Evolutionary conservation across 2,888 invertebrate genomes (phyloP).

Genomic region (Platypus cylindrus): DNA sequence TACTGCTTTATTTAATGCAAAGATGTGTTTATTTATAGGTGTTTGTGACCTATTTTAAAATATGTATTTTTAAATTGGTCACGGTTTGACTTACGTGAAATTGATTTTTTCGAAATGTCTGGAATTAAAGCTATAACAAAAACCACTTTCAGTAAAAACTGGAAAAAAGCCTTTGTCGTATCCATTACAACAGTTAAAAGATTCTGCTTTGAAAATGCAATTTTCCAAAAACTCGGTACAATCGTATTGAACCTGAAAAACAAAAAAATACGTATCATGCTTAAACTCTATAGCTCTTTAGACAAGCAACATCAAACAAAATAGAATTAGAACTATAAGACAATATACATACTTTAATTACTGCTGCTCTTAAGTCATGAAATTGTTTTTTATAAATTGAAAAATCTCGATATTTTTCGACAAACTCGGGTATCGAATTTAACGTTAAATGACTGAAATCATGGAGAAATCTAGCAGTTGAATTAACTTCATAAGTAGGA

Average conservation of each 20-base stretch:
- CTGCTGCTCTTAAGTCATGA: conserved; percentile 1
- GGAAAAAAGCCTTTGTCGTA: conserved; percentile 38
- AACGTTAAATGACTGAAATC: conserved; percentile 9
- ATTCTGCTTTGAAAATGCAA: conserved; percentile 57
- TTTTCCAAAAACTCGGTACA: conserved; percentile 49
- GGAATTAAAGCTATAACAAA: conserved; percentile 61
- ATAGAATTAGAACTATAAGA: too few relatives aligned
- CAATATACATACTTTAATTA: conserved; percentile 5
- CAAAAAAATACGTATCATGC: too few relatives aligned
- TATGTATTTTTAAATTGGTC: background rate
- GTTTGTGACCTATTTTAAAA: too few relatives aligned
- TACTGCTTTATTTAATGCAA: too few relatives aligned
- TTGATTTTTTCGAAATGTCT: conserved; percentile 40
- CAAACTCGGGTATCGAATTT: conserved; percentile 8
- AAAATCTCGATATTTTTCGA: conserved; percentile 5
- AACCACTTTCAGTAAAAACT: conserved; percentile 63
- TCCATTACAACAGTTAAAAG: conserved; percentile 50
- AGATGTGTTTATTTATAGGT: too few relatives aligned
- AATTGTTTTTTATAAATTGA: too few relatives aligned
- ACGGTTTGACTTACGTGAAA: conserved; percentile 32
- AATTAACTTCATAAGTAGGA: conserved; percentile 1
- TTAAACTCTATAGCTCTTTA: too few relatives aligned
- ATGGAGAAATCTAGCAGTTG: conserved; percentile 4
- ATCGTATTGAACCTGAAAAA: too few relatives aligned
- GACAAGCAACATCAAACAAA: too few relatives aligned